Percentiles rank a stretch among this genome's conserved stretches.
Evolutionary conservation across 2,797 vertebrate genomes (phyloP).

Genomic region (Sphaeramia orbicularis): DNA sequence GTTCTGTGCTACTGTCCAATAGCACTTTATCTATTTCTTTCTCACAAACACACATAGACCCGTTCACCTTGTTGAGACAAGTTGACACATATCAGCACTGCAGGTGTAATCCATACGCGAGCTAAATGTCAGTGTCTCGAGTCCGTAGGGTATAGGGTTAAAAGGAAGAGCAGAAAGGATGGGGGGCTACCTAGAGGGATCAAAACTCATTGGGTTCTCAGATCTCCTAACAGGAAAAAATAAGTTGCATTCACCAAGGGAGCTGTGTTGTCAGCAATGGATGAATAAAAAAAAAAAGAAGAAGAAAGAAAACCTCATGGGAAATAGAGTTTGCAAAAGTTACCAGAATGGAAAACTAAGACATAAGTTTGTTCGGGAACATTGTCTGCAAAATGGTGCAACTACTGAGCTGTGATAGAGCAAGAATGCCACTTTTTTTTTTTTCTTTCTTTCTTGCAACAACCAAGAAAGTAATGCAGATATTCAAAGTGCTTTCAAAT

Average conservation of each 20-base stretch:
- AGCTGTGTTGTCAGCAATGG: constrained; percentile 50
- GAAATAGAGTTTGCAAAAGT: constrained; percentile 63
- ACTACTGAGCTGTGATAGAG: constrained; percentile 41
- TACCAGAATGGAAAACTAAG: constrained; percentile 36
- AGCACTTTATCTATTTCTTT: constrained; percentile 49
- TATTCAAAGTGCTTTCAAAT: constrained; percentile 47
- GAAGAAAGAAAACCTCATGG: constrained; percentile 21
- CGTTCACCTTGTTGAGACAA: constrained; percentile 30
- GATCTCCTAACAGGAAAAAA: constrained; percentile 60
- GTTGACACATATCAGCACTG: constrained; percentile 57
- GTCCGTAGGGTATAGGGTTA: constrained; percentile 46
- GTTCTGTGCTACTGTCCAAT: constrained; percentile 55
- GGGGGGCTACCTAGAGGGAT: constrained; percentile 47
- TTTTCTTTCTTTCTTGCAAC: no score
- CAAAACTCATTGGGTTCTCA: constrained; percentile 52
- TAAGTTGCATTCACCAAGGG: constrained; percentile 52
- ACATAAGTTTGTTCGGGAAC: constrained; percentile 46
- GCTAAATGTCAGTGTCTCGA: constrained; percentile 54
- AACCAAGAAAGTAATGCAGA: constrained; percentile 36
- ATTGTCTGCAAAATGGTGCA: constrained; percentile 45
- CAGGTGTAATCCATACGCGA: constrained; percentile 60
- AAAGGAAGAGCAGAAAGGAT: constrained; percentile 49
- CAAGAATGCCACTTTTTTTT: constrained; percentile 3
- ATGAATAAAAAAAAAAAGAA: constrained; percentile 13
- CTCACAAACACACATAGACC: constrained; percentile 23